Base-by-base conservation (phyloP, 2,888 invertebrate genomes). In the Agriotes lineatus region DNA sequence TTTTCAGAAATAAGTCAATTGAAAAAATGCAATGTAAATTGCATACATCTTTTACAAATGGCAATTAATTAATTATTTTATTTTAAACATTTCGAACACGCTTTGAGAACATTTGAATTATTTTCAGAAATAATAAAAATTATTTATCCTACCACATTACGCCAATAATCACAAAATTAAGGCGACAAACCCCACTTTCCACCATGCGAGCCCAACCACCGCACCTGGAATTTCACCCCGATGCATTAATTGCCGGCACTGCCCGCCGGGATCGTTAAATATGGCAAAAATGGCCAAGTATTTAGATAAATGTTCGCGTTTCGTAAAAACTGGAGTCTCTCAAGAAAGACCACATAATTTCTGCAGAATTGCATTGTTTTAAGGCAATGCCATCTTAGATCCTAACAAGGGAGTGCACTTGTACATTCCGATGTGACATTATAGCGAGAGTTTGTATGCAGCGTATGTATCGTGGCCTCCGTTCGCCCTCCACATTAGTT, bases 401-500 rank as follows among this genome's bases (percentile, higher is more conserved):
- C 74, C 74, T 70, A 75, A 75, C 74, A 75, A 75, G 74, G 74
- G 73, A 73, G 73, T 75, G 75, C 68, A 71, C 70, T 72, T 70
- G 71, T 72, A 74, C 71, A 72, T 72, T 66, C 70, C 70, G 48
- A 63, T 71, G 68, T 62, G 68, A 66, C 68, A 68, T 68, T 71
- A 68, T 68, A 62, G 64, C 65, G 50, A 56, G 68, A 68, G 68
- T 71, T 68, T 71, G 67, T 71, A 68, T 71, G 48, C 67, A 63
- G 45, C 59, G 70, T 66, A 70, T 70, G 70, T 67, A 65, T 54
- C 42, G 64, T 65, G 64, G 64, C 60, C 56, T 42, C 42, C 58
- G 58, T 64, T 57, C 54, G 64, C 69, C 69, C 60, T 45, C 69
- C 35, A 65, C 60, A 60, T 64, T 64, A 69, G 56, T 56, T 69